Conservation (phyloP, 2,113 vertebrate species). For the Budorcas taxicolor region DNA sequence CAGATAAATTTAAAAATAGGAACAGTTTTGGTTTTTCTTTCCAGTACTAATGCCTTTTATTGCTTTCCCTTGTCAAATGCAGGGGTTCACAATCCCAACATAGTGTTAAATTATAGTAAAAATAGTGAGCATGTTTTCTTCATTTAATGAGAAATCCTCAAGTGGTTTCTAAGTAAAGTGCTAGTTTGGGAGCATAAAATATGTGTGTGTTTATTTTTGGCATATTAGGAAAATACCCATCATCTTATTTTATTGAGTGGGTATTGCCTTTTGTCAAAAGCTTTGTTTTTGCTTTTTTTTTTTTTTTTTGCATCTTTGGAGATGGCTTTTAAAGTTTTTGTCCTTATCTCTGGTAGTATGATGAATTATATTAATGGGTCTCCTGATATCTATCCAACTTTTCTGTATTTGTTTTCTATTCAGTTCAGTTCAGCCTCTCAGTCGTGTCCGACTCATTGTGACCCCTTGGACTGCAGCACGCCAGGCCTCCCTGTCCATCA, state of each 20-base stretch:
- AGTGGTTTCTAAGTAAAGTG: background rate
- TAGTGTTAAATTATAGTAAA: background rate
- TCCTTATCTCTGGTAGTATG: background rate
- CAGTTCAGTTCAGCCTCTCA: background rate
- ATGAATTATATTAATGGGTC: background rate
- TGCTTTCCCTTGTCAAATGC: background rate
- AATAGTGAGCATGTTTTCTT: background rate
- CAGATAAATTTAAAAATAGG: background rate
- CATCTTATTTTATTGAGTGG: background rate
- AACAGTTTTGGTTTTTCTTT: background rate
- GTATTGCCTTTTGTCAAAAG: background rate
- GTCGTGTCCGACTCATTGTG: rapidly evolving
- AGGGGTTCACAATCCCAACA: background rate
- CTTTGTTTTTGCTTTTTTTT: background rate
- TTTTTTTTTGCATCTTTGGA: background rate
- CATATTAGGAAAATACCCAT: background rate
- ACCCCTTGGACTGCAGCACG: background rate
- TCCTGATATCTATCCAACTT: background rate
- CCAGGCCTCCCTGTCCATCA: background rate
- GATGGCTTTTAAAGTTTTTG: background rate
- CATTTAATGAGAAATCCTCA: background rate
- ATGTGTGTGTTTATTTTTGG: background rate
- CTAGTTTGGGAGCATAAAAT: background rate
- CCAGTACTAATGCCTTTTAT: background rate
- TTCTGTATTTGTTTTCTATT: background rate